These are phyloP conservation scores for Chloebia gouldiae DNA, from an alignment of 2,113 vertebrate species.

Conservation along the genomic window DNA sequence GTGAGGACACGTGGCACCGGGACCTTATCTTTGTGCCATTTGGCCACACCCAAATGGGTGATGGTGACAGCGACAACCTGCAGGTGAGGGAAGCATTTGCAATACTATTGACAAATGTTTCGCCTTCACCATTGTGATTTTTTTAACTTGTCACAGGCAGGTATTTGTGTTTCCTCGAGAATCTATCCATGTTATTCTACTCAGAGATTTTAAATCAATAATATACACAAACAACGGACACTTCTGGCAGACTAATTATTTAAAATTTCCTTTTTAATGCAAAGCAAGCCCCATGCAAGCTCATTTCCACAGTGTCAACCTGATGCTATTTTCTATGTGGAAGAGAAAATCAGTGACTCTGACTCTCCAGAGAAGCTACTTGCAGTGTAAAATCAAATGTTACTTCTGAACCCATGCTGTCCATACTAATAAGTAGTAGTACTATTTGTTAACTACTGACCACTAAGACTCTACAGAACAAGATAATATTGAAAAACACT, in stretches of 20 bases:
- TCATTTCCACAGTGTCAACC: not conserved
- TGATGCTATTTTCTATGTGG: not conserved
- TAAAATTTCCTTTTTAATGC: not conserved
- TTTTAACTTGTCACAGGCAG: not conserved
- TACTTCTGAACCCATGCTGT: not conserved
- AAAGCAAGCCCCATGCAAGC: not conserved
- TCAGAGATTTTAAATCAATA: not conserved
- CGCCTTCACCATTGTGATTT: not conserved
- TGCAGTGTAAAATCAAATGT: not conserved
- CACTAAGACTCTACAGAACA: not conserved
- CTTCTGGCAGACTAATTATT: not conserved
- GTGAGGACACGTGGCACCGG: rapidly evolving
- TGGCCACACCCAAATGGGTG: not conserved
- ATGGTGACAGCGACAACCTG: not conserved
- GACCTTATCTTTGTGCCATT: not conserved
- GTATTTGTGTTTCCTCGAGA: not conserved
- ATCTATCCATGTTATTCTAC: not conserved
- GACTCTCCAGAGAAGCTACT: not conserved
- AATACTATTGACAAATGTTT: not conserved
- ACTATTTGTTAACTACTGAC: not conserved
- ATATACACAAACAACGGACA: not conserved
- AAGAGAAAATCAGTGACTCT: not conserved
- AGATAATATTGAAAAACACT: not conserved
- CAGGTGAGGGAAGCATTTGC: not conserved
- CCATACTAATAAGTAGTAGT: not conserved